phyloP scores from a whole-genome alignment of 2,888 invertebrate species.

The Tetragnatha montana region DNA sequence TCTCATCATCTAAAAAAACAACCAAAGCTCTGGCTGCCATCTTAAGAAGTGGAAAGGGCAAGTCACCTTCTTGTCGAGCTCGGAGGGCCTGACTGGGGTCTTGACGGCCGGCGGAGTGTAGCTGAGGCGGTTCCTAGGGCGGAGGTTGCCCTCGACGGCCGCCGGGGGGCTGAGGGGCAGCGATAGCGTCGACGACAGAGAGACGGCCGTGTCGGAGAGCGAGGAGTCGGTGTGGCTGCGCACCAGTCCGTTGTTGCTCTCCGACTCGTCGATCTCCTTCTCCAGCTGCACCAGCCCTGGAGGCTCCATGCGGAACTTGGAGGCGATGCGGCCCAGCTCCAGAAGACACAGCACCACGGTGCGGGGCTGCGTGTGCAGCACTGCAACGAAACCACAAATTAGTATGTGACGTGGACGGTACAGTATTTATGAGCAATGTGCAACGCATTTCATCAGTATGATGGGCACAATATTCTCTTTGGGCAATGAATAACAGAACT shows the following conservation, averaged over 20 bases:
- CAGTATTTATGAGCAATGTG: too few species aligned
- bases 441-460: too few species aligned
- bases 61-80: constrained; percentile 81
- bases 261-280: constrained; percentile 84
- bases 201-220: constrained; percentile 35
- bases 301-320: constrained; percentile 85
- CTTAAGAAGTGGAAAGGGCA: neutral
- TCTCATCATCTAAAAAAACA: too few species aligned
- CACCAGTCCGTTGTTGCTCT: constrained; percentile 39
- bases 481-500: too few species aligned
- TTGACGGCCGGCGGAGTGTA: constrained; percentile 55
- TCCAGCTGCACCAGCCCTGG: constrained; percentile 88
- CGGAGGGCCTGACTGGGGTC: constrained; percentile 75
- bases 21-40: too few species aligned
- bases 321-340: constrained; percentile 88
- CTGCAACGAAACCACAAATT: constrained; percentile 79
- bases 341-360: constrained; percentile 89
- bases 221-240: constrained; percentile 66
- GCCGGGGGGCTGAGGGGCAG: constrained; percentile 48
- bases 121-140: constrained; percentile 51
- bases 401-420: too few species aligned
- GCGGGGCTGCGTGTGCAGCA: constrained; percentile 88
- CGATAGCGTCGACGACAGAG: constrained; percentile 4
- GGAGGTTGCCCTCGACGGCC: constrained; percentile 28
- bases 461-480: too few species aligned